Evolutionary conservation across 1,140 invertebrate genomes (phyloP), one percentile per base, ranked within the genome.

Genomic region (Leptopilina clavipes): DNA sequence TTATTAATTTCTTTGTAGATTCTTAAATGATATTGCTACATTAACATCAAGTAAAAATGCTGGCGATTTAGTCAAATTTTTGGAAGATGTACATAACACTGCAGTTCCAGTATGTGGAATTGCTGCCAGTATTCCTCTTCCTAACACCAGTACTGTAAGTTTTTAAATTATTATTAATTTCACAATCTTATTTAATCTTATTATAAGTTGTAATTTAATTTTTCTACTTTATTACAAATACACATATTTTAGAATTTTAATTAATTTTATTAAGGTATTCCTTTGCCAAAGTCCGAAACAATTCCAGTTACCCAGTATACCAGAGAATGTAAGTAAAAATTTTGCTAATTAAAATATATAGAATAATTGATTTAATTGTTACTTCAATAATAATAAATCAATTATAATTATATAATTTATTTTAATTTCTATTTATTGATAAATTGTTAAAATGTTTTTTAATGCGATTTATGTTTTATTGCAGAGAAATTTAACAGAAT

Each of bases 401-500:
- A 31, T 31, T 2, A 31, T 31, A 31, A 31, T 31, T 31, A 31
- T 31, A 31, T 31, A 31, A 31, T 31, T 31, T 31, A 31, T 31
- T 40, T 25, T 40, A 70, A 70, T 54, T 18, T 0, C 72, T 72
- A 14, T 43, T 72, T 72, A 14, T 65, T 70, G 2, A 70, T 40
- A 77, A 70, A 40, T 14, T 70, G 0, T 31, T 31, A 5, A 5
- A 31, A 5, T 31, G 5, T n/a, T 31, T 3, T 19, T 56, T 59
- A 31, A 72, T 79, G 17, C 80, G 44, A 72, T 45, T 74, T 89
- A 88, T 79, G 70, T 72, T 71, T 71, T 56, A 59, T 89, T 88
- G 74, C 91, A 98, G 97, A 94, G 97, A 86, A 98, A 99, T 90
- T 91, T 99, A 75, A 98, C 95, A 74, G 96, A 99, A 89, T 99